A percentile compares a stretch with the other conserved stretches of the same genome.
Conservation (phyloP, 2,113 vertebrate genomes). For the Pipra filicauda region DNA sequence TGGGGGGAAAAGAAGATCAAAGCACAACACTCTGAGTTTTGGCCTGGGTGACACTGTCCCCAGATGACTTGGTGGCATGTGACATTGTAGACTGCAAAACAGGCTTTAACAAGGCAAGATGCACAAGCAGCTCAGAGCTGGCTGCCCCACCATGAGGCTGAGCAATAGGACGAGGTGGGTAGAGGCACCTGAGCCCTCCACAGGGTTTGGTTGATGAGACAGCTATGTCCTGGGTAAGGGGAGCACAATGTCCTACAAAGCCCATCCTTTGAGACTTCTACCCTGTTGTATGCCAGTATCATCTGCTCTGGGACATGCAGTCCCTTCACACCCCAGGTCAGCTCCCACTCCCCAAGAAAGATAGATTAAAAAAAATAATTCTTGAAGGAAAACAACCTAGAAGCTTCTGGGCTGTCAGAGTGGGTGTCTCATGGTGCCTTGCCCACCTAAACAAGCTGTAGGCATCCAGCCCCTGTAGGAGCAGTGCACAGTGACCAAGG, state of each 20-base stretch:
- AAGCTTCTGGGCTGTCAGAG: not conserved
- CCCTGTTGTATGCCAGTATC: not conserved
- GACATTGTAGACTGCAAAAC: not conserved
- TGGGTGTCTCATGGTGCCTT: accelerated
- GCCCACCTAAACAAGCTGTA: not conserved
- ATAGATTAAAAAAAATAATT: accelerated
- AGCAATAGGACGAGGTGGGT: not conserved
- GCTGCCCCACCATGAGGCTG: not conserved
- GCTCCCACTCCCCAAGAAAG: not conserved
- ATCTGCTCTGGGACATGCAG: not conserved
- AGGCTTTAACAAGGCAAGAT: not conserved
- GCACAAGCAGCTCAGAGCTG: not conserved
- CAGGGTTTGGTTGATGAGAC: accelerated
- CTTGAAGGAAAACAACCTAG: not conserved
- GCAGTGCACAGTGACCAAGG: not conserved
- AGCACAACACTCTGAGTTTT: constrained; percentile 6
- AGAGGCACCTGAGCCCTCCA: not conserved
- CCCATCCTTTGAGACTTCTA: not conserved
- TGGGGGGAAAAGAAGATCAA: not conserved
- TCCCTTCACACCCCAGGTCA: not conserved
- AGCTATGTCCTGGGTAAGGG: not conserved
- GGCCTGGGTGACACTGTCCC: not conserved
- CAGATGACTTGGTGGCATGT: not conserved
- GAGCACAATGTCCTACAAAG: not conserved
- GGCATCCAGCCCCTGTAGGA: not conserved